Evolutionary conservation across 2,888 invertebrate species (phyloP).

Genomic region (Dugesia japonica): DNA sequence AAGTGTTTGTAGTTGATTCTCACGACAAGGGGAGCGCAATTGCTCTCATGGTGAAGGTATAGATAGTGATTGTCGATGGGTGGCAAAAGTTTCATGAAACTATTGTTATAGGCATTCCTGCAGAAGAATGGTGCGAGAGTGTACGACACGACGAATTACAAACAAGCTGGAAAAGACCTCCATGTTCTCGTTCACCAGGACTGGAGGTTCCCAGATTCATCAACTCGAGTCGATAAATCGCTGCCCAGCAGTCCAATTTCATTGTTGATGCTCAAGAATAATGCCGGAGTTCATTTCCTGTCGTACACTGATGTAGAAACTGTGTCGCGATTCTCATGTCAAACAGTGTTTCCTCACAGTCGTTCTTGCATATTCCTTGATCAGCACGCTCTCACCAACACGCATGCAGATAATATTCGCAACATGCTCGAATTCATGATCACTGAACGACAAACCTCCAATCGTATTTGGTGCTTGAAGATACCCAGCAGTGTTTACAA

Average conservation of each 20-base stretch:
- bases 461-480: constrained; percentile 1
- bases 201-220: background rate
- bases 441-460: background rate
- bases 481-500: background rate
- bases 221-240: background rate
- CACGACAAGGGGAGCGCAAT: background rate
- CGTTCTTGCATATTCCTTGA: background rate
- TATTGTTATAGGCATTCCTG: too few relatives aligned
- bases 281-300: background rate
- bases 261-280: background rate
- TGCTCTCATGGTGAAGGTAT: background rate
- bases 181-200: background rate
- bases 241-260: background rate
- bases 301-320: background rate
- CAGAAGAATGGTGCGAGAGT: background rate
- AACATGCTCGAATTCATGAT: constrained; percentile 7
- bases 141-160: background rate
- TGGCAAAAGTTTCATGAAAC: too few relatives aligned
- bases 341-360: background rate
- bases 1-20: background rate
- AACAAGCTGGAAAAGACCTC: background rate
- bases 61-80: too few relatives aligned
- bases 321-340: constrained; percentile 11
- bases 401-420: background rate
- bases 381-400: background rate